Base-by-base conservation (phyloP, 2,888 invertebrate species). In the Caenorhabditis sp. region DNA sequence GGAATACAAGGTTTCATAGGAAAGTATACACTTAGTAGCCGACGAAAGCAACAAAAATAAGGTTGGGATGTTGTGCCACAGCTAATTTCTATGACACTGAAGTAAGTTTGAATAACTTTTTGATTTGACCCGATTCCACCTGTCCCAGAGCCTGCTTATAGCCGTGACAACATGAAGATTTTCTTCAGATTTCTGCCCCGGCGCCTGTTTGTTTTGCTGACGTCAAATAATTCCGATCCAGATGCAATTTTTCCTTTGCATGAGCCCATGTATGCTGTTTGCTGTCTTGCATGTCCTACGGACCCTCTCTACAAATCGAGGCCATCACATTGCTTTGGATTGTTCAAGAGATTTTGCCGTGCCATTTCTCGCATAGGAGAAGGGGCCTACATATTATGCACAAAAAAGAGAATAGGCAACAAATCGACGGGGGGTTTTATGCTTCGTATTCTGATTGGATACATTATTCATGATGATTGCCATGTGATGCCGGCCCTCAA, bases 231-330 rank as follows among this genome's bases (percentile, higher is more conserved):
- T 18, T 55, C 71, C n/a, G 6, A 26, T 70, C 60, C 69, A 70
- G 69, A 61, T 70, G 69, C 50, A 70, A 58, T 56, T 60, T 61
- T 70, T n/a, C n/a, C n/a, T n/a, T 61, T 70, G 60, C 60, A 60
- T 51, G 40, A 24, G 51, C 4, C 5, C 24, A 24, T 24, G 26
- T 60, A 32, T 61, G 69, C 56, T 67, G 55, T 67, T 67, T 67
- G 67, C 32, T 61, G 60, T 60, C 32, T 68, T 68, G 18, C 47
- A 18, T 32, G 9, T 20, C 47, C 9, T 6, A 13, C 47, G 47
- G 47, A 47, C 47, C 47, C 47, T 20, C 47, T 47, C n/a, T n/a
- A n/a, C n/a, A n/a, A n/a, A n/a, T n/a, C 20, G 9, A n/a, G 47
- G 47, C n/a, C 47, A 47, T 47, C 20, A 18, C 47, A 18, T 20